Evolutionary conservation across 2,888 invertebrate species (phyloP).

Genomic region (Drosophila glabriapex): DNA sequence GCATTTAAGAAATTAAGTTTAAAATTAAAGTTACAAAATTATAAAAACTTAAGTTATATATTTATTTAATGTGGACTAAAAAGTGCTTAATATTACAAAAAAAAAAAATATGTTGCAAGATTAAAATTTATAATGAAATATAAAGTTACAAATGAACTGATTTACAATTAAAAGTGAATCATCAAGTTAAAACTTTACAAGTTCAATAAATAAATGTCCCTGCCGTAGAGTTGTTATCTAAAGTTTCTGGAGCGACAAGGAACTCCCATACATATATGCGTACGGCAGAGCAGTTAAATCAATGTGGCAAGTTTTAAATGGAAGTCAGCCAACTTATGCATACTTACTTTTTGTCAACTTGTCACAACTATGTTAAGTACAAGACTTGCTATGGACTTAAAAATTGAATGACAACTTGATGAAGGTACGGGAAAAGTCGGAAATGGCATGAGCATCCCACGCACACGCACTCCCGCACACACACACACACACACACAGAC

Average conservation of each 20-base stretch:
- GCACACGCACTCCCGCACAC: slow-evolving; percentile 24
- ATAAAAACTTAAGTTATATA: neutral
- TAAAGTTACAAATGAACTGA: neutral
- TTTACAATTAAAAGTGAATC: neutral
- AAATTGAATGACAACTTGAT: slow-evolving; percentile 83
- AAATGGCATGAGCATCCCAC: slow-evolving; percentile 65
- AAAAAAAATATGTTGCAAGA: neutral
- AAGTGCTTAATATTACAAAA: neutral
- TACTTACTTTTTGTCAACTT: slow-evolving; percentile 76
- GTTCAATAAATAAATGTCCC: neutral
- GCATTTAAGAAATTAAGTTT: neutral
- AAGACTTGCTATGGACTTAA: slow-evolving; percentile 80
- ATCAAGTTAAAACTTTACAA: neutral
- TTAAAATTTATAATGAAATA: neutral
- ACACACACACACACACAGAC: slow-evolving; percentile 26
- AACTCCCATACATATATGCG: neutral
- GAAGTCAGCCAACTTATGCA: slow-evolving; percentile 47
- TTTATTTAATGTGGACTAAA: neutral
- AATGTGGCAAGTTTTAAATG: slow-evolving; percentile 55
- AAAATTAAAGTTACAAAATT: neutral
- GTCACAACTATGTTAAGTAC: slow-evolving; percentile 81
- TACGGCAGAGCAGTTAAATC: slow-evolving; percentile 17
- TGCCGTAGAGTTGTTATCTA: slow-evolving; percentile 1
- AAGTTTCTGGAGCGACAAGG: slow-evolving; percentile 1
- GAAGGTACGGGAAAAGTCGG: slow-evolving; percentile 81